Percentiles rank a stretch among this genome's conserved stretches.
phyloP scores from a whole-genome alignment of 2,888 invertebrate genomes.

The Formica aserva region DNA sequence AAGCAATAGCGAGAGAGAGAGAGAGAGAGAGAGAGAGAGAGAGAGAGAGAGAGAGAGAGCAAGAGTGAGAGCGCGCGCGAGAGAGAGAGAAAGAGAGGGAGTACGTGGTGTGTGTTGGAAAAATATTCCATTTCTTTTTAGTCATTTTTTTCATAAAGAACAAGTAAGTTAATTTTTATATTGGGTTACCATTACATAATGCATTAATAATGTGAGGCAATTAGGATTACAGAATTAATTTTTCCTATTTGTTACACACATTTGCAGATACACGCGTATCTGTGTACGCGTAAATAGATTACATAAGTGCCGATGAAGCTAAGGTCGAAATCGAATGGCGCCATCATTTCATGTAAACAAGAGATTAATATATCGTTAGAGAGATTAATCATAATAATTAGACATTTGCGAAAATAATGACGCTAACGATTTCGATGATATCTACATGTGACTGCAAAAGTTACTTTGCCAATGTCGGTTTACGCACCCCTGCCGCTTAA shows the following conservation, averaged over 20 bases:
- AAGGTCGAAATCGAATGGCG: conserved; percentile 14
- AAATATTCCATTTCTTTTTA: conserved; percentile 43
- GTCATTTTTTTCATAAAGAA: conserved; percentile 42
- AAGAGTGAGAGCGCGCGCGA: conserved; percentile 33
- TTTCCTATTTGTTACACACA: conserved; percentile 26
- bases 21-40: not conserved
- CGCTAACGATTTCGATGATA: conserved; percentile 29
- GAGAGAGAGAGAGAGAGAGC: conserved; percentile 7
- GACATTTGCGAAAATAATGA: conserved; percentile 33
- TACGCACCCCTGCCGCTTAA: conserved; percentile 41
- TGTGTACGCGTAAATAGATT: conserved; percentile 23
- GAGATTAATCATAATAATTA: not conserved
- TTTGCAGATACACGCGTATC: not conserved
- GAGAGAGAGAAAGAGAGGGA: conserved; percentile 16
- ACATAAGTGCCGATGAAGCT: conserved; percentile 27
- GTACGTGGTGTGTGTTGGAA: conserved; percentile 41
- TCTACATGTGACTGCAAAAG: not conserved
- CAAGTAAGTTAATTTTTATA: conserved; percentile 46
- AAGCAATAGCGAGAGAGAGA: conserved; percentile 9
- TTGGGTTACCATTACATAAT: conserved; percentile 10
- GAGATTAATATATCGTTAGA: not conserved
- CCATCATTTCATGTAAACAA: conserved; percentile 13
- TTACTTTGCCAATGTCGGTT: conserved; percentile 28
- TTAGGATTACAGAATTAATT: conserved; percentile 58
- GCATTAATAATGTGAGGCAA: conserved; percentile 35